These are phyloP conservation scores for Seira sanloemensis DNA, from an alignment of 2,888 invertebrate genomes.

Conservation along the genomic window DNA sequence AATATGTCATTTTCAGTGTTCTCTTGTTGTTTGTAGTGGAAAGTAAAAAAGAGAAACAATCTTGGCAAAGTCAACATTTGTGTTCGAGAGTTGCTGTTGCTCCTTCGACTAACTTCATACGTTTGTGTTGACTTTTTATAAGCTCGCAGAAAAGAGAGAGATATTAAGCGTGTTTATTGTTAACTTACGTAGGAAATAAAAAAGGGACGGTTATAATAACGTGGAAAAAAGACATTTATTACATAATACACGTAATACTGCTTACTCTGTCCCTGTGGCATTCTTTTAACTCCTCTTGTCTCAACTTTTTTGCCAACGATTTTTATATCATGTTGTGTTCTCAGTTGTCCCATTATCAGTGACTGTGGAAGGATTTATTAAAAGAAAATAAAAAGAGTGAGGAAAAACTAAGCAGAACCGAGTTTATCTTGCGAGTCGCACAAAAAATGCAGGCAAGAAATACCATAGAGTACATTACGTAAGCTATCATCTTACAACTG, in stretches of 20 bases:
- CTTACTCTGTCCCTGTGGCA: constrained; percentile 6
- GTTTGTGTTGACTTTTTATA: constrained; percentile 44
- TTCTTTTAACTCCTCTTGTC: constrained; percentile 31
- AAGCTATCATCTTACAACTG: constrained; percentile 23
- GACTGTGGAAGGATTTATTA: constrained; percentile 63
- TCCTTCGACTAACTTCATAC: constrained; percentile 41
- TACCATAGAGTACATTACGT: constrained; percentile 3
- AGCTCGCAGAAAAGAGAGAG: constrained; percentile 1
- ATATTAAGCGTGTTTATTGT: constrained; percentile 25
- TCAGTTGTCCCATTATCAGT: constrained; percentile 63
- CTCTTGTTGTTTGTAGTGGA: constrained; percentile 15
- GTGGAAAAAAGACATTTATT: constrained; percentile 45
- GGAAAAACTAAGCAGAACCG: constrained; percentile 30
- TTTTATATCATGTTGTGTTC: constrained; percentile 54
- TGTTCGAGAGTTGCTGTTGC: background rate
- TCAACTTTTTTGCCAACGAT: constrained; percentile 36
- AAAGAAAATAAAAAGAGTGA: constrained; percentile 28
- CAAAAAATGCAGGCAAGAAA: constrained; percentile 1
- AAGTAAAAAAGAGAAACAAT: constrained; percentile 33
- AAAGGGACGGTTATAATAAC: constrained; percentile 24
- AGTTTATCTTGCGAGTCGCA: background rate
- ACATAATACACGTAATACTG: background rate
- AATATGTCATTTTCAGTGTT: constrained; percentile 50
- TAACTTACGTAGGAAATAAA: constrained; percentile 35
- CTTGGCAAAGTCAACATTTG: constrained; percentile 47